Base-by-base conservation (phyloP, 2,888 invertebrate species). In the Oconnorella tubifera region DNA sequence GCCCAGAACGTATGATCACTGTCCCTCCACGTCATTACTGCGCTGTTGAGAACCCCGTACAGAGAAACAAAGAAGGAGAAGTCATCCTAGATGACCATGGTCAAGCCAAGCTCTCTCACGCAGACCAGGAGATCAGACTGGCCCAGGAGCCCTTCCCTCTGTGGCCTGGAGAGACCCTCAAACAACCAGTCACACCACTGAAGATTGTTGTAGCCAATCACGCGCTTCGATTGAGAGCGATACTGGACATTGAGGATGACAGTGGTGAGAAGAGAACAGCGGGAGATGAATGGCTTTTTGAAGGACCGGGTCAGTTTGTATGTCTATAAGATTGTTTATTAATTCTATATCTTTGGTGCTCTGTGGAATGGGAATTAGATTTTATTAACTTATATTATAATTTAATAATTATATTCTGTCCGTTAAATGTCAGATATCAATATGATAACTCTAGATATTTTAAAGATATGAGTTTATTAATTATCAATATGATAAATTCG, bases 251-350 rank as follows among this genome's bases (percentile, higher is more conserved):
- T 75, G 78, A 78, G 56, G 81, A 80, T 64, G 80, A 77, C 19
- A 72, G 71, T 51, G 72, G 71, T 48, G 73, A 76, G 32, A 80
- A 80, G 67, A 68, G 82, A 65, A 77, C 77, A 10, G 84, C 84
- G 56, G 84, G 84, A 1, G 84, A 85, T 73, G 83, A 84, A 72
- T 85, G 84, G 83, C 75, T 85, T 33, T 84, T 84, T 76, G 83
- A 83, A 70, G 84, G 73, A 49, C 73, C 73, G 55, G 73, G 71
- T 71, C 25, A 19, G 66, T 62, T 23, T 6, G n/a, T n/a, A n/a
- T n/a, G n/a, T n/a, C n/a, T n/a, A n/a, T n/a, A n/a, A n/a, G 23
- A 31, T 1, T n/a, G n/a, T n/a, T n/a, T n/a, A 3, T 1, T 28
- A 23, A 56, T 3, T 56, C n/a, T 25, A 3, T 1, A 2, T 1